A percentile compares a stretch with the other conserved stretches of the same genome.
phyloP scores from a whole-genome alignment of 2,113 vertebrate genomes.

The Gymnarchus niloticus region DNA sequence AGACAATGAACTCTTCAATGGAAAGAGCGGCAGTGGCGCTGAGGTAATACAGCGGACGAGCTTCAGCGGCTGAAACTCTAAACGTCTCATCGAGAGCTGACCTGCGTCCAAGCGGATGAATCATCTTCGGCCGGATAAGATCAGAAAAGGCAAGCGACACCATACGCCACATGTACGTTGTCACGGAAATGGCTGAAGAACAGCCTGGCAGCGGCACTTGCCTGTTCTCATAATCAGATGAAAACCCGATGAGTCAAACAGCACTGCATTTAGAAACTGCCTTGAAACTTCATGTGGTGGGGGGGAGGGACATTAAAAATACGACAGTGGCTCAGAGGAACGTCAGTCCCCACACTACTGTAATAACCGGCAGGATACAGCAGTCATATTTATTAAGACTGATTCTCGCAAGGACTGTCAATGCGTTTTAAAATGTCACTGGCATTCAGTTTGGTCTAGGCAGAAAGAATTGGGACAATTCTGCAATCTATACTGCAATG shows the following conservation, averaged over 20 bases:
- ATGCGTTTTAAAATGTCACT: slow-evolving; percentile 48
- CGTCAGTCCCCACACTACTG: neutral
- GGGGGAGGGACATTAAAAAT: slow-evolving; percentile 15
- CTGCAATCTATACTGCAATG: slow-evolving; percentile 49
- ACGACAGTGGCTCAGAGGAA: neutral
- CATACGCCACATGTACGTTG: neutral
- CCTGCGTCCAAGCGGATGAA: neutral
- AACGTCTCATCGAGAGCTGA: neutral
- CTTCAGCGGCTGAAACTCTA: neutral
- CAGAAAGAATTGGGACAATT: slow-evolving; percentile 40
- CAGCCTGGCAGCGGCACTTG: neutral
- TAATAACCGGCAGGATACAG: neutral
- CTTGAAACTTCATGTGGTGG: slow-evolving; percentile 28
- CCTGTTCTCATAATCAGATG: neutral
- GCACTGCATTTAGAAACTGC: slow-evolving; percentile 35
- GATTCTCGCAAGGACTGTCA: slow-evolving; percentile 38
- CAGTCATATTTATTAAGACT: slow-evolving; percentile 15
- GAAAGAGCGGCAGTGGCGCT: slow-evolving; percentile 6
- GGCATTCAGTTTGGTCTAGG: slow-evolving; percentile 51
- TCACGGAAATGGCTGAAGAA: neutral
- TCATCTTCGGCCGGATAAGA: neutral
- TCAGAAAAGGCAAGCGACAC: neutral
- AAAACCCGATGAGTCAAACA: slow-evolving; percentile 33
- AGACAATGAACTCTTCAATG: neutral
- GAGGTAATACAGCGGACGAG: neutral